Conservation (phyloP, 2,888 invertebrate species). For the Metacarcinus magister region DNA sequence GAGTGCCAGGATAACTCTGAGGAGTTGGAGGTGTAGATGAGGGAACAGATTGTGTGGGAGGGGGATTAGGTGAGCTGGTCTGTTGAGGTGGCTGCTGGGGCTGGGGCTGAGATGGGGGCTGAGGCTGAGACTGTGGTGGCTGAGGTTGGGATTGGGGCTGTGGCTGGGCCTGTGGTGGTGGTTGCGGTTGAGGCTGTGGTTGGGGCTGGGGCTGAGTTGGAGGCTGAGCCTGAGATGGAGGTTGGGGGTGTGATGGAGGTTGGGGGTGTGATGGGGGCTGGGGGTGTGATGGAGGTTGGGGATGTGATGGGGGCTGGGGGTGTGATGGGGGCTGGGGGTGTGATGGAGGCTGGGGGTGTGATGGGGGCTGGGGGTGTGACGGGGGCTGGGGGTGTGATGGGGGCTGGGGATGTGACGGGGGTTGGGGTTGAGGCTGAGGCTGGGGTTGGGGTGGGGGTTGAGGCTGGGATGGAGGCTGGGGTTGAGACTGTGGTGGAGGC, state of each 20-base stretch:
- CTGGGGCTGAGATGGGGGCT: background rate
- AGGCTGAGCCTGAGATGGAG: background rate
- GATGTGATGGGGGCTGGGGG: background rate
- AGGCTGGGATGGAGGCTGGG: background rate
- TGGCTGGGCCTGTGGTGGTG: background rate
- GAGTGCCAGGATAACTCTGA: constrained; percentile 79
- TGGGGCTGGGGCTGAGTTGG: constrained; percentile 52
- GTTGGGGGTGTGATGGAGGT: background rate
- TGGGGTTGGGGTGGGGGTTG: background rate
- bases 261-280: background rate
- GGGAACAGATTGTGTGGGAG: constrained; percentile 52
- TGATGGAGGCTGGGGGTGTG: background rate
- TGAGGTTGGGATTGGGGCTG: background rate
- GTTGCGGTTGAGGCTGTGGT: background rate
- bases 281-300: background rate
- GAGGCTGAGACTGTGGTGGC: background rate
- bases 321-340: constrained; percentile 46
- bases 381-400: background rate
- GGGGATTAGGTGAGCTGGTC: constrained; percentile 73
- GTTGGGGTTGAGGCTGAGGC: background rate
- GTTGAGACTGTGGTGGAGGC: constrained; percentile 54
- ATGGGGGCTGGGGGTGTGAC: background rate
- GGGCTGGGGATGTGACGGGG: background rate
- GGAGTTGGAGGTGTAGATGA: constrained; percentile 78
- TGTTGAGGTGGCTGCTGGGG: constrained; percentile 65